Base-by-base conservation (phyloP, 2,797 vertebrate genomes). In the Avahi laniger region DNA sequence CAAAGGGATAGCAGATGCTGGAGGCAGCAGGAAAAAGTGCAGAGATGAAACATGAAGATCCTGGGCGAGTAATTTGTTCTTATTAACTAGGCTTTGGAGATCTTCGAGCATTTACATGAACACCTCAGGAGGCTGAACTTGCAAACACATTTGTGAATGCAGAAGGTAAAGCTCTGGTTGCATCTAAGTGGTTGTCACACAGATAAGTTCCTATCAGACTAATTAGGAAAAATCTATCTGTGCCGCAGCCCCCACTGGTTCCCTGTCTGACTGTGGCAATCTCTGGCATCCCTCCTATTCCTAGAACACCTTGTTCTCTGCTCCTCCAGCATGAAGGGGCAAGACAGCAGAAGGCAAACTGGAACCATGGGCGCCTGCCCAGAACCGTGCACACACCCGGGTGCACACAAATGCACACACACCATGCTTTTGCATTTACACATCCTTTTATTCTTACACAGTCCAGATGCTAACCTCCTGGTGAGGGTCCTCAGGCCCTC, bases 381-480 rank as follows among this genome's bases (percentile, higher is more conserved):
- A 4, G 61, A 54, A 26, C 41, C 12, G 11, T 2, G 33, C 2
- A 0, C 5, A 8, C 11, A 15, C 67, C 7, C 1, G 0, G 4
- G 18, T n/a, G 17, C 3, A 0, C 22, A 61, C 24, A 3, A 43
- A 43, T 1, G 43, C 24, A 1, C 30, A n/a, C 57, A 9, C 80
- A 17, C 28, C 7, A 24, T n/a, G 20, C 35, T 59, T 86, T 91
- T 91, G 17, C 78, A 0, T 82, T 57, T 73, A 63, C 28, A 46
- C 10, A 17, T 22, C 50, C 30, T 72, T 50, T 76, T 63, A 35
- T 63, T 48, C 26, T 43, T 54, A 54, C 20, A 89, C 41, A 82
- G 48, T 70, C 59, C 20, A 81, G 52, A 57, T 50, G 20, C 52
- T 61, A 41, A 57, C 41, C 33, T 46, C 7, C 38, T 15, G 52